phyloP scores from a whole-genome alignment of 2,888 invertebrate genomes.

The Stenurella melanura region DNA sequence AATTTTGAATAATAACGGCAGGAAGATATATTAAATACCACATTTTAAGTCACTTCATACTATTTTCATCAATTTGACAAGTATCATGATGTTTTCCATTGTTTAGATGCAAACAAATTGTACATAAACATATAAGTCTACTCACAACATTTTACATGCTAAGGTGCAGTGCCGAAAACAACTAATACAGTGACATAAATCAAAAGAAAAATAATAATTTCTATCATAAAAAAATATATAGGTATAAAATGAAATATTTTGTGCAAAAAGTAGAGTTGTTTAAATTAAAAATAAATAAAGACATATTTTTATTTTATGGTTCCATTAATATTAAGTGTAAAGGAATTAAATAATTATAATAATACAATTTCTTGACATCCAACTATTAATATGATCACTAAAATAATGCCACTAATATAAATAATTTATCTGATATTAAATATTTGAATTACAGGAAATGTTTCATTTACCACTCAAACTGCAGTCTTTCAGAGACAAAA shows the following conservation, averaged over 20 bases:
- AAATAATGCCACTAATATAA: background rate
- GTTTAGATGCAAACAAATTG: background rate
- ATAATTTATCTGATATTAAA: too few species aligned
- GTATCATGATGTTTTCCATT: background rate
- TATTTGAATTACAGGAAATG: too few species aligned
- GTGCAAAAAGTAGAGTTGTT: too few species aligned
- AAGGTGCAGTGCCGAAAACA: background rate
- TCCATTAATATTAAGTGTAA: too few species aligned
- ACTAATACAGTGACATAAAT: background rate
- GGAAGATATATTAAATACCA: background rate
- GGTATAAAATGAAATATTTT: too few species aligned
- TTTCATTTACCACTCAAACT: too few species aligned
- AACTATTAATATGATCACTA: background rate
- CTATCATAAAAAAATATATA: background rate
- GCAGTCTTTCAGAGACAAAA: too few species aligned
- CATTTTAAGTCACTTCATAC: background rate
- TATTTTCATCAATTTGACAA: background rate
- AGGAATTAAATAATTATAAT: too few species aligned
- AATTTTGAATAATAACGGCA: background rate
- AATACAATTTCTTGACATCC: too few species aligned
- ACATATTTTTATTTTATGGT: too few species aligned
- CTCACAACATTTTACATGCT: constrained; percentile 7
- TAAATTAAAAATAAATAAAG: too few species aligned
- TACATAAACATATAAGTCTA: constrained; percentile 1
- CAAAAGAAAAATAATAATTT: background rate